Percentiles rank a stretch among this genome's conserved stretches.
phyloP scores from a whole-genome alignment of 2,888 invertebrate genomes.

The Cryptus armator region DNA sequence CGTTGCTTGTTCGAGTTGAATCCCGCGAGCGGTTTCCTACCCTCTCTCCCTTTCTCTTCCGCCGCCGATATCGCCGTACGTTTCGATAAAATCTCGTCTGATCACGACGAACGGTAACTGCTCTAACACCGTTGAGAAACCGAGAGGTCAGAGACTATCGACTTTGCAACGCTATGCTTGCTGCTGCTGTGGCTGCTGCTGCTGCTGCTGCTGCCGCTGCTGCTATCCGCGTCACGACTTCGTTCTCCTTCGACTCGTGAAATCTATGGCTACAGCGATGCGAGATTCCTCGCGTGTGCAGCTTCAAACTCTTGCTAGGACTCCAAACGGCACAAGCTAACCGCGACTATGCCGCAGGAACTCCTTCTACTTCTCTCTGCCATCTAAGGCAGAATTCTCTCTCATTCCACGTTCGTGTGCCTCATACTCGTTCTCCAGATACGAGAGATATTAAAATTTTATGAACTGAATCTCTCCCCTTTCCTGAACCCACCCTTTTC shows the following conservation, averaged over 20 bases:
- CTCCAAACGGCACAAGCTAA: slow-evolving; percentile 7
- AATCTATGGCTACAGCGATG: slow-evolving; percentile 17
- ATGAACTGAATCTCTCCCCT: not conserved
- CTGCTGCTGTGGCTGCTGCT: slow-evolving; percentile 28
- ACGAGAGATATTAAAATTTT: slow-evolving; percentile 17
- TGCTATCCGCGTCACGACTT: slow-evolving; percentile 61
- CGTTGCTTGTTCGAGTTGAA: slow-evolving; percentile 26
- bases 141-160: slow-evolving; percentile 44
- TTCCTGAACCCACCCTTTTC: not conserved
- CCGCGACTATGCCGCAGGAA: not conserved
- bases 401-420: not conserved
- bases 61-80: slow-evolving; percentile 45
- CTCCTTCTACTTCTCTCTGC: not conserved
- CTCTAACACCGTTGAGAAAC: slow-evolving; percentile 47
- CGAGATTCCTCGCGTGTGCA: slow-evolving; percentile 22
- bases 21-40: not conserved
- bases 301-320: not conserved
- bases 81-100: slow-evolving; percentile 66
- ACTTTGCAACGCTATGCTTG: slow-evolving; percentile 42
- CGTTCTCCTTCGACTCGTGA: slow-evolving; percentile 50
- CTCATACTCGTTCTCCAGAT: not conserved
- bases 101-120: slow-evolving; percentile 65
- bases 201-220: slow-evolving; percentile 30
- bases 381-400: not conserved
- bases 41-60: slow-evolving; percentile 9